Conservation (phyloP, 2,888 invertebrate species). For the Monopis laevigella region DNA sequence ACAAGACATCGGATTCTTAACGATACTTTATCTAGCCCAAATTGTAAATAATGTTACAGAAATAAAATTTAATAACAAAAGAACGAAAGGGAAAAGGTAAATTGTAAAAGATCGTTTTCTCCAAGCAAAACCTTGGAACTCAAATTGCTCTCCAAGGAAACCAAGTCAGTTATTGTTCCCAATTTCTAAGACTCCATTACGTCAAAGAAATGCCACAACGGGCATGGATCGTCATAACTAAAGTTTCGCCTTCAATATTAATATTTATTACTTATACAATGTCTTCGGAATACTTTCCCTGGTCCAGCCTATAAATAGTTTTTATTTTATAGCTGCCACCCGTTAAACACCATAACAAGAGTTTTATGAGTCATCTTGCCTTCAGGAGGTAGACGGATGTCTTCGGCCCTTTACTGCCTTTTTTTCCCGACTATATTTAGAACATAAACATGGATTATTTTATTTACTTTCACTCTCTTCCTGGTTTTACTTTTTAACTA, state of each 20-base stretch:
- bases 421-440: too few species aligned
- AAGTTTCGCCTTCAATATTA: slow-evolving; percentile 46
- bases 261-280: slow-evolving; percentile 53
- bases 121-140: slow-evolving; percentile 4
- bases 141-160: slow-evolving; percentile 18
- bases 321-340: slow-evolving; percentile 47
- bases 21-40: too few species aligned
- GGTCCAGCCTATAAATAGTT: slow-evolving; percentile 44
- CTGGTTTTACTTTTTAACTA: too few species aligned
- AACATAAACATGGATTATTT: too few species aligned
- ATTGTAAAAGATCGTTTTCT: slow-evolving; percentile 21
- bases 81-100: slow-evolving; percentile 19
- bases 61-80: slow-evolving; percentile 10
- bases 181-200: slow-evolving; percentile 27
- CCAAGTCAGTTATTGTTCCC: too few species aligned
- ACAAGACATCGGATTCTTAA: too few species aligned
- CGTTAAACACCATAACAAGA: slow-evolving; percentile 48
- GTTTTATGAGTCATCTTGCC: slow-evolving; percentile 34
- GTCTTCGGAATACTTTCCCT: slow-evolving; percentile 44
- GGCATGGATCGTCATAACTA: slow-evolving; percentile 32
- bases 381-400: slow-evolving; percentile 10
- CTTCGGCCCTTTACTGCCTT: too few species aligned
- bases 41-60: slow-evolving; percentile 4
- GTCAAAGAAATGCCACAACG: slow-evolving; percentile 25
- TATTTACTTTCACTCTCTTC: too few species aligned